Base-by-base conservation (phyloP, 2,888 invertebrate genomes). In the Melinaea menophilus region DNA sequence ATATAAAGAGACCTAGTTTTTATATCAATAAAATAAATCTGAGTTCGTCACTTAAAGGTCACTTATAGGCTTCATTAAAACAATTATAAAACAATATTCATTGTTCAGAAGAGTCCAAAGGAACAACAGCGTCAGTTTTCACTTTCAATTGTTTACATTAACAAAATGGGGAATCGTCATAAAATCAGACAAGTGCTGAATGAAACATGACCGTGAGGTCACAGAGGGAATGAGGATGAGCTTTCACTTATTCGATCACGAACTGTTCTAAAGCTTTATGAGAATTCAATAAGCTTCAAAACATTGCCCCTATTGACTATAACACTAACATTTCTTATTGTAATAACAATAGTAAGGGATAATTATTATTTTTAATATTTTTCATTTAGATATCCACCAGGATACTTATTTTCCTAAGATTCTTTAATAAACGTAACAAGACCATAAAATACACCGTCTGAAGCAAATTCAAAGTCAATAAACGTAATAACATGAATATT, bases 111-210 rank as follows among this genome's bases (percentile, higher is more conserved):
- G 9, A 51, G 51, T 51, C 31, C 51, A 11, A 22, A 22, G 46
- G 9, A 31, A 9, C 22, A 51, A n/a, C 12, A 22, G 51, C 11
- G 9, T 9, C 7, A 51, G 9, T 51, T 7, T 7, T 31, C 51
- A 51, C 51, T 51, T 51, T 51, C 51, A 31, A 51, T 51, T 51
- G 51, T 22, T 51, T 51, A 51, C 51, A 11, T 51, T 31, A 51
- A 51, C 51, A 51, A 51, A 51, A 51, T 31, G 22, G 22, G 51
- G 51, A 51, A 51, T 31, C 31, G 31, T 51, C 51, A 51, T 51
- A 51, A 51, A 51, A 51, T 11, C 31, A 51, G 51, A 9, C 11
- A 41, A 51, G 5, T 51, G 9, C 9, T 31, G 51, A 31, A 51
- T 31, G 31, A 22, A 51, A 51, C 51, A 51, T 31, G 51, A 51